These are phyloP conservation scores for Saguinus imperator DNA, from an alignment of 2,113 vertebrate genomes.

Conservation along the genomic window DNA sequence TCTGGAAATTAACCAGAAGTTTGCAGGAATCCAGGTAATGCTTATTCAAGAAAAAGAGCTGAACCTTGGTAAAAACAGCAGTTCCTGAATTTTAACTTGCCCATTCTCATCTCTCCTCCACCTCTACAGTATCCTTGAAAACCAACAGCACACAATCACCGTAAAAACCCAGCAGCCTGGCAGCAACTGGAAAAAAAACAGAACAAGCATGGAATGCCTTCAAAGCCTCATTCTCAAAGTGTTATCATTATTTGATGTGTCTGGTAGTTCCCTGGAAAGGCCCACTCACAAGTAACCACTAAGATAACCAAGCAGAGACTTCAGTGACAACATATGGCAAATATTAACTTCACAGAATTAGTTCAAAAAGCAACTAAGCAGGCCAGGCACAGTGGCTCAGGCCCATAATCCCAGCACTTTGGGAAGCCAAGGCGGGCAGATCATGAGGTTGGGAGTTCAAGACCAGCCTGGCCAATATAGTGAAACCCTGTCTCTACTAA, in stretches of 20 bases:
- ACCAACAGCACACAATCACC: background rate
- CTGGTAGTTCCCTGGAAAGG: background rate
- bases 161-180: background rate
- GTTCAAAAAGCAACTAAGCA: background rate
- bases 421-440: no score
- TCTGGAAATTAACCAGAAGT: background rate
- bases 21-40: background rate
- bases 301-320: conserved; percentile 16
- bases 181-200: background rate
- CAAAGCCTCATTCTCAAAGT: background rate
- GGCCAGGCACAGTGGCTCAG: no score
- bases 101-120: background rate
- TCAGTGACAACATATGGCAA: background rate
- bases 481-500: no score
- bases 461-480: no score
- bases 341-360: background rate
- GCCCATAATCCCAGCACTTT: no score
- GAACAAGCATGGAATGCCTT: background rate
- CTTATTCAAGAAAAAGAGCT: background rate
- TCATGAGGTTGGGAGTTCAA: no score
- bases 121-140: background rate
- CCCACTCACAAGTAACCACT: background rate
- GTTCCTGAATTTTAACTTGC: background rate
- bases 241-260: background rate
- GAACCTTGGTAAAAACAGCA: background rate